Evolutionary conservation across 1,140 invertebrate genomes (phyloP).

Genomic region (Myzus persicae): DNA sequence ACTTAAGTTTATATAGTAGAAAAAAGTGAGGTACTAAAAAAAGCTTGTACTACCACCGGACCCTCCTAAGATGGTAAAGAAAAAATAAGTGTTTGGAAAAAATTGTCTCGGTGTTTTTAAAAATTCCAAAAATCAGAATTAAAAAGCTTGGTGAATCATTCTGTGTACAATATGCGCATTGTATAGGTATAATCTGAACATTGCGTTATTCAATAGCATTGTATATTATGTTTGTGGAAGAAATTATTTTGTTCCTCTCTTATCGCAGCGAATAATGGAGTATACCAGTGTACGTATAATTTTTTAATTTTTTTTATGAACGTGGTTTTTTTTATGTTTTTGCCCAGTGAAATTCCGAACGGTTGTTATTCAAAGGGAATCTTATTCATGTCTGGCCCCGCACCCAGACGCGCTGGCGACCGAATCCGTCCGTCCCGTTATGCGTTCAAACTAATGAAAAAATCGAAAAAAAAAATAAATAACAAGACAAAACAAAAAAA

Average conservation of each 20-base stretch:
- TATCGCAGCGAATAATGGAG: background rate
- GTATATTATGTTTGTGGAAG: background rate
- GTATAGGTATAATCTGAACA: background rate
- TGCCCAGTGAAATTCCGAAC: background rate
- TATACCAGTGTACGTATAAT: background rate
- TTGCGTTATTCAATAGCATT: background rate
- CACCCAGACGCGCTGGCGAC: background rate
- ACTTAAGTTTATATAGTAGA: background rate
- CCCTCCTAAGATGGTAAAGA: no score
- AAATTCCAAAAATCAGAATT: background rate
- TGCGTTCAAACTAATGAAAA: background rate
- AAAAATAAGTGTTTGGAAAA: background rate
- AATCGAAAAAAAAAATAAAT: background rate
- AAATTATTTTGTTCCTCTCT: background rate
- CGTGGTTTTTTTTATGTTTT: background rate
- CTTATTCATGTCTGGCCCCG: background rate
- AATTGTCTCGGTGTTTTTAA: background rate
- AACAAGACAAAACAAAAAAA: background rate
- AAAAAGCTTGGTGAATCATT: background rate
- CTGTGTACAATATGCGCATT: background rate
- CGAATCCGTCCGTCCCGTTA: no score
- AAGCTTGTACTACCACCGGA: background rate
- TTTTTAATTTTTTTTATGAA: background rate
- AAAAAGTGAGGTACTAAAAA: background rate
- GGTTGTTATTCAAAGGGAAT: background rate